These are phyloP conservation scores for Eupithecia subfuscata DNA, from an alignment of 2,888 invertebrate genomes.

Conservation along the genomic window DNA sequence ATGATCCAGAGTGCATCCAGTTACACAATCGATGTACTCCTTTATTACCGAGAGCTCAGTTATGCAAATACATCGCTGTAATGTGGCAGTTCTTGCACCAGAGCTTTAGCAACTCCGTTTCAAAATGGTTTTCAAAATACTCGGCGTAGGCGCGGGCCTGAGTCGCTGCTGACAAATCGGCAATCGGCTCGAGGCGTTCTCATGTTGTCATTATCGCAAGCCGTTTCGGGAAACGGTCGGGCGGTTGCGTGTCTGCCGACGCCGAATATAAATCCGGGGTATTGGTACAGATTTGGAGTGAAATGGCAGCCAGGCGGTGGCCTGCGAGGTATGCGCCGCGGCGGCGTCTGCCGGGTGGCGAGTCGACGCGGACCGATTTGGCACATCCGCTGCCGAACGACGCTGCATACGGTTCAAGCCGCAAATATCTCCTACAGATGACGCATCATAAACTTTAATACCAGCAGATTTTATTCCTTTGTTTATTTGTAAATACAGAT, in stretches of 20 bases:
- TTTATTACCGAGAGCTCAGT: constrained; percentile 72
- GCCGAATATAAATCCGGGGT: constrained; percentile 55
- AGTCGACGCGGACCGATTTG: constrained; percentile 79
- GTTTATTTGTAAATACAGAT: constrained; percentile 42
- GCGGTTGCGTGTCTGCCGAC: constrained; percentile 52
- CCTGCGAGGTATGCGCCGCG: constrained; percentile 77
- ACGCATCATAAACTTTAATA: constrained; percentile 52
- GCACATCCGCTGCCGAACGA: constrained; percentile 80
- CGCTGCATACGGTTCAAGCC: constrained; percentile 59
- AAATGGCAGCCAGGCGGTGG: constrained; percentile 66
- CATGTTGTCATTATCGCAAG: constrained; percentile 53
- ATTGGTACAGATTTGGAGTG: constrained; percentile 59
- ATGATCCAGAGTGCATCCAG: constrained; percentile 51
- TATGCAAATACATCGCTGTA: constrained; percentile 80
- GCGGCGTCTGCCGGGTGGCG: constrained; percentile 79
- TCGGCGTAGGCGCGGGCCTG: constrained; percentile 67
- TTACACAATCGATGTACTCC: constrained; percentile 70
- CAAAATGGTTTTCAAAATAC: constrained; percentile 80
- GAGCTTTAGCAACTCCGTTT: constrained; percentile 77
- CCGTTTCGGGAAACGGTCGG: constrained; percentile 50
- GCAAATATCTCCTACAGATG: constrained; percentile 75
- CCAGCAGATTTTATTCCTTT: constrained; percentile 48
- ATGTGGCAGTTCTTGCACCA: constrained; percentile 79
- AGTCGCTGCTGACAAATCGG: constrained; percentile 56
- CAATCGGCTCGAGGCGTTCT: constrained; percentile 53